Percentiles rank a stretch among this genome's conserved stretches.
Conservation (phyloP, 2,888 invertebrate species). For the Nomada ruficornis region DNA sequence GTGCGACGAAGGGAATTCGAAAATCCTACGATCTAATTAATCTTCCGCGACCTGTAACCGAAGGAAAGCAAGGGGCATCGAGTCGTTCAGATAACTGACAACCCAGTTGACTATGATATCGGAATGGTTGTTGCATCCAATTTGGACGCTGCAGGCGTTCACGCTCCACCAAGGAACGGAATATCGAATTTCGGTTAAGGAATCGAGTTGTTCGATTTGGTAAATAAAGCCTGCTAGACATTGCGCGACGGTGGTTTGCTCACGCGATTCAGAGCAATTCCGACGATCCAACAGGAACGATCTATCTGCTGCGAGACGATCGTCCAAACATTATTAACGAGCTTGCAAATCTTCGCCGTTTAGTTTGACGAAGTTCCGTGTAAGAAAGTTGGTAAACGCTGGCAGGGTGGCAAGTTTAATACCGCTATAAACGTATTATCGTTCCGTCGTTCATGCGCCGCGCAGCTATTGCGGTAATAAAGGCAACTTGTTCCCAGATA, state of each 20-base stretch:
- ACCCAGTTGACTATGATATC: slow-evolving; percentile 40
- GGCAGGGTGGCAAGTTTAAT: slow-evolving; percentile 66
- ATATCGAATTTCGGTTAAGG: slow-evolving; percentile 56
- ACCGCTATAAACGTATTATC: slow-evolving; percentile 71
- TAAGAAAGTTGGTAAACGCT: slow-evolving; percentile 60
- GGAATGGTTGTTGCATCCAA: slow-evolving; percentile 53
- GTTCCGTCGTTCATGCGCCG: slow-evolving; percentile 53
- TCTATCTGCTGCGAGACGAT: slow-evolving; percentile 5
- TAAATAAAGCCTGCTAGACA: slow-evolving; percentile 23
- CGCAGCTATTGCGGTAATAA: slow-evolving; percentile 58
- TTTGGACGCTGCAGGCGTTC: slow-evolving; percentile 40
- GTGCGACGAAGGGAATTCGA: no score
- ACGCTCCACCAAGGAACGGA: slow-evolving; percentile 5
- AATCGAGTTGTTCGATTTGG: slow-evolving; percentile 40
- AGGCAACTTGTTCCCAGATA: slow-evolving; percentile 56
- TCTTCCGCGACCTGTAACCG: no score
- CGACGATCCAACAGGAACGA: background rate
- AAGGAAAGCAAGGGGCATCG: slow-evolving; percentile 6
- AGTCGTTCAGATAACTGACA: slow-evolving; percentile 32
- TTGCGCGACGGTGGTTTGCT: background rate
- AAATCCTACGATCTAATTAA: no score
- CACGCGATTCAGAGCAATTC: background rate
- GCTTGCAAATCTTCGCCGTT: slow-evolving; percentile 16
- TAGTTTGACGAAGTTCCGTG: slow-evolving; percentile 25
- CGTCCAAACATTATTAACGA: slow-evolving; percentile 55